Base-by-base conservation (phyloP, 2,888 invertebrate genomes). In the Acanthosepion pharaonis region DNA sequence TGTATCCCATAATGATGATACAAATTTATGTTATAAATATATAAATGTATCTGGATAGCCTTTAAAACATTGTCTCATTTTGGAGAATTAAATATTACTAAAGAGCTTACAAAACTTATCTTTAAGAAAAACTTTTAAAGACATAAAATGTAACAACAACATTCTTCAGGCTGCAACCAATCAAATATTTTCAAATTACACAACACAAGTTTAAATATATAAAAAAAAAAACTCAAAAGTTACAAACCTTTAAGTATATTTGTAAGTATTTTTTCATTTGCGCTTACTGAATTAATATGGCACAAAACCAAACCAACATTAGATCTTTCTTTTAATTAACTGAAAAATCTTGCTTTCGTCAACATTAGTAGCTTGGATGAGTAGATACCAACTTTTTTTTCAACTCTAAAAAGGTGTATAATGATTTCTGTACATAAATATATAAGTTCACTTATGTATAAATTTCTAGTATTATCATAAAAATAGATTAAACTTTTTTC, bases 31-130 rank as follows among this genome's bases (percentile, higher is more conserved):
- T 78, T n/a, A 78, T n/a, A 78, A 78, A 33, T 78, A n/a, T 33
- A 3, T 78, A 33, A 15, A 33, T 78, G n/a, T n/a, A 78, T 9
- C 33, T 78, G n/a, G 8, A 33, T 33, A 78, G 78, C n/a, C 78
- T 78, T 78, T n/a, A 78, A 78, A n/a, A 33, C 78, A 78, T 78
- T n/a, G 78, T 78, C 78, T 78, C 78, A n/a, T 78, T 78, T 78
- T 78, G n/a, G 78, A 78, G 78, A 78, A 78, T n/a, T 23, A 64
- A 64, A 64, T 64, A 64, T 64, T 64, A 64, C 20, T 23, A 23
- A 59, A 20, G 20, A 59, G 59, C 59, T 20, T 59, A 20, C 59
- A 59, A 23, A 20, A 59, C 59, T 51, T 51, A 59, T 59, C 59
- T 59, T 23, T 23, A 78, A 78, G 11, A n/a, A 42, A 42, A 42